Conservation (phyloP, 2,113 vertebrate species). For the Chinchilla lanigera region DNA sequence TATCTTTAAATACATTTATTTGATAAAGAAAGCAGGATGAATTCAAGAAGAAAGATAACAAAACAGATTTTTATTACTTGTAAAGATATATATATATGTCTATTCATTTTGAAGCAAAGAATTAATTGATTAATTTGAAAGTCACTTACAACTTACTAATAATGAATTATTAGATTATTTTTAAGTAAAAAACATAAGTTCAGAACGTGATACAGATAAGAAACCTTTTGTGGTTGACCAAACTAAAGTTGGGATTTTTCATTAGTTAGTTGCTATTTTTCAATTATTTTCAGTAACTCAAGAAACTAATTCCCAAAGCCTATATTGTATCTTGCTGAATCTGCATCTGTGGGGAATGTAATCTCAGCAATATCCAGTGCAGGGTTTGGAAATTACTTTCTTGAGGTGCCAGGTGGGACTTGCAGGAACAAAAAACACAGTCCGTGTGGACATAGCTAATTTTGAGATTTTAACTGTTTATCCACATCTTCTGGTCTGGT, state of each 20-base stretch:
- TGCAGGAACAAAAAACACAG: background rate
- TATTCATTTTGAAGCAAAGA: background rate
- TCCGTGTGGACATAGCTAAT: background rate
- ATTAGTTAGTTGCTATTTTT: background rate
- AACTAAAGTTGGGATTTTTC: background rate
- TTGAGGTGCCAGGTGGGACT: rapidly evolving
- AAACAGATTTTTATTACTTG: slow-evolving; percentile 1
- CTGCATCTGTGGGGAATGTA: background rate
- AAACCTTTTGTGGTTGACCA: background rate
- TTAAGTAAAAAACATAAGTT: background rate
- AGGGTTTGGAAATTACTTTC: background rate
- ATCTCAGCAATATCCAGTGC: background rate
- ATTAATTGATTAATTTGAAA: background rate
- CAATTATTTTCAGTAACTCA: background rate
- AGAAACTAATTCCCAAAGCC: background rate
- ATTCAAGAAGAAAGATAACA: background rate
- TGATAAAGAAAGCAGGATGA: background rate
- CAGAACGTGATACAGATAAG: background rate
- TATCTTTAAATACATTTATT: background rate
- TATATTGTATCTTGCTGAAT: background rate
- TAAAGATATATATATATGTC: background rate
- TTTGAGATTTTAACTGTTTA: background rate
- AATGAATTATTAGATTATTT: background rate
- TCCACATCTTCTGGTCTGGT: background rate
- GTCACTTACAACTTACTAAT: background rate